Evolutionary conservation across 2,113 vertebrate species (phyloP).

Genomic region (Mus pahari): DNA sequence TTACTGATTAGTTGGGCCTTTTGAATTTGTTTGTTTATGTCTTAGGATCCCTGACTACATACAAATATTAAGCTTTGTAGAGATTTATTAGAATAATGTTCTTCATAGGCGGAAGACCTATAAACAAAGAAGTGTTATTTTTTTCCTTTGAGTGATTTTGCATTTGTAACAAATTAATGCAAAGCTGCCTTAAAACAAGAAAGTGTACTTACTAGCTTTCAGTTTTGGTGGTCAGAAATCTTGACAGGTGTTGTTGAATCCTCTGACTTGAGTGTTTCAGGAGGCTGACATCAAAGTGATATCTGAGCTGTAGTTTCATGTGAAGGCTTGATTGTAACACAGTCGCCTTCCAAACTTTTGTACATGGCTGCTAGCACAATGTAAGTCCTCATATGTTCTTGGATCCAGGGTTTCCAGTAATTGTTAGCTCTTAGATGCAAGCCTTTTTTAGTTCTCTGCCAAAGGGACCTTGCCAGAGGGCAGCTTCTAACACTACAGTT

Average conservation of each 20-base stretch:
- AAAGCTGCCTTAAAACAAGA: constrained; percentile 15
- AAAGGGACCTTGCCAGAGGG: not conserved
- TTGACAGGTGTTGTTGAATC: not conserved
- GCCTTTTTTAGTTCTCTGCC: not conserved
- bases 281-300: not conserved
- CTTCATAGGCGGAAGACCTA: constrained; percentile 18
- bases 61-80: constrained; percentile 50
- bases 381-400: not conserved
- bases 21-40: constrained; percentile 8
- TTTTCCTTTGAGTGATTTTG: constrained; percentile 34
- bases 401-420: not conserved
- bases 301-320: not conserved
- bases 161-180: constrained; percentile 28
- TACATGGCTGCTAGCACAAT: not conserved
- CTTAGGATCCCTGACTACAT: constrained; percentile 53
- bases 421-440: not conserved
- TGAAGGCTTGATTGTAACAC: not conserved
- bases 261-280: not conserved
- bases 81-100: constrained; percentile 29
- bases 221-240: constrained; percentile 6
- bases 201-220: not conserved
- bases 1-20: not conserved
- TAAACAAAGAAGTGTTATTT: constrained; percentile 19
- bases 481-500: not conserved
- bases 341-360: not conserved